Conservation (phyloP, 2,113 vertebrate species). For the Heterotis niloticus region DNA sequence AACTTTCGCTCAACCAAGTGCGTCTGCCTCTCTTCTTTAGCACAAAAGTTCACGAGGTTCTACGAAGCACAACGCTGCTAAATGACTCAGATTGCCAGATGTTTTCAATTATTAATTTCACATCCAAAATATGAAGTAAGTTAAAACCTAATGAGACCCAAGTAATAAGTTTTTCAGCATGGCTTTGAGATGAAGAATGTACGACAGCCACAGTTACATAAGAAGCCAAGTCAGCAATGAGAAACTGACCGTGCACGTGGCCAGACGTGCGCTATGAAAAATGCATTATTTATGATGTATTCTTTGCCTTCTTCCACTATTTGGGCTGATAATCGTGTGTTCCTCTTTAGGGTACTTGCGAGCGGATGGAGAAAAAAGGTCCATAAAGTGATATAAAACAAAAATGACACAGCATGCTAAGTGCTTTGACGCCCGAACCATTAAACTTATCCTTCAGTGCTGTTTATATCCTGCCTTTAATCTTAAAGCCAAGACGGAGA, state of each 20-base stretch:
- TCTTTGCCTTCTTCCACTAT: neutral
- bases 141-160: neutral
- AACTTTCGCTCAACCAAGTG: neutral
- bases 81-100: constrained; percentile 19
- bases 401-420: neutral
- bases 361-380: constrained; percentile 1
- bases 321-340: neutral
- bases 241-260: neutral
- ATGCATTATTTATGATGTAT: neutral
- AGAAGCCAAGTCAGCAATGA: neutral
- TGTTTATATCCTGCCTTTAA: constrained; percentile 41
- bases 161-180: neutral
- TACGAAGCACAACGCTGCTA: neutral
- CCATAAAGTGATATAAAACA: neutral
- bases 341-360: neutral
- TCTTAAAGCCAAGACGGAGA: constrained; percentile 32
- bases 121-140: constrained; percentile 15
- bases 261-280: neutral
- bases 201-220: neutral
- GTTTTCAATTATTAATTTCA: constrained; percentile 21
- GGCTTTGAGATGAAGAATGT: neutral
- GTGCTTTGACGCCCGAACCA: constrained; percentile 2
- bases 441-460: constrained; percentile 29
- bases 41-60: neutral
- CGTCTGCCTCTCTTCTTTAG: neutral